These are phyloP conservation scores for Rana temporaria DNA, from an alignment of 2,113 vertebrate genomes.

Conservation along the genomic window DNA sequence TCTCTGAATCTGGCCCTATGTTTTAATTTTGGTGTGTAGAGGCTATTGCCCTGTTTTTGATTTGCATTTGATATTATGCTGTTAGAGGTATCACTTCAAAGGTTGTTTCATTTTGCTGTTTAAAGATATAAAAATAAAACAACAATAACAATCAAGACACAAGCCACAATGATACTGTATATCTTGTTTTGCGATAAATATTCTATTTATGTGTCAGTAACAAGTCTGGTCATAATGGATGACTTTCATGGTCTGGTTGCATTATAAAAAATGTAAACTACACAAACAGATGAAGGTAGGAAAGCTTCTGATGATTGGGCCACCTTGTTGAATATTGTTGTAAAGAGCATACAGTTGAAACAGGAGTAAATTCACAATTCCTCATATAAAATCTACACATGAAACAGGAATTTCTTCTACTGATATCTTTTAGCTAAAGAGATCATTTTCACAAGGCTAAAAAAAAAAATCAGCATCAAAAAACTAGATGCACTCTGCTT, in stretches of 20 bases:
- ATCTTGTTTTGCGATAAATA: not conserved
- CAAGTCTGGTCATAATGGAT: not conserved
- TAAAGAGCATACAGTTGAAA: not conserved
- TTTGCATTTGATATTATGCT: too few relatives aligned
- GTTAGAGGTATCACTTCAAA: too few relatives aligned
- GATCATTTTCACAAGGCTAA: constrained; percentile 7
- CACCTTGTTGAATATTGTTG: not conserved
- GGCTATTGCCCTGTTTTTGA: too few relatives aligned
- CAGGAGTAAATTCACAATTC: constrained; percentile 6
- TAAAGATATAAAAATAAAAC: too few relatives aligned
- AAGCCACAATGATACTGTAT: too few relatives aligned
- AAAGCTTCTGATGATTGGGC: not conserved
- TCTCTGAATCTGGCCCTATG: too few relatives aligned
- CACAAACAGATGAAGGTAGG: constrained; percentile 2
- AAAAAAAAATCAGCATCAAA: not conserved
- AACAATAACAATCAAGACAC: too few relatives aligned
- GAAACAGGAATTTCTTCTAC: constrained; percentile 1
- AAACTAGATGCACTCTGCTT: not conserved
- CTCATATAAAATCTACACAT: constrained; percentile 37
- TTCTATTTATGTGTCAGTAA: not conserved
- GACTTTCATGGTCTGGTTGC: not conserved
- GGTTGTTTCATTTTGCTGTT: too few relatives aligned
- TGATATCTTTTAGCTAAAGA: constrained; percentile 8
- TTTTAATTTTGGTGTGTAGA: too few relatives aligned
- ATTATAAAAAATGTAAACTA: not conserved